phyloP scores from a whole-genome alignment of 2,888 invertebrate genomes.

The Andrena bicolor region DNA sequence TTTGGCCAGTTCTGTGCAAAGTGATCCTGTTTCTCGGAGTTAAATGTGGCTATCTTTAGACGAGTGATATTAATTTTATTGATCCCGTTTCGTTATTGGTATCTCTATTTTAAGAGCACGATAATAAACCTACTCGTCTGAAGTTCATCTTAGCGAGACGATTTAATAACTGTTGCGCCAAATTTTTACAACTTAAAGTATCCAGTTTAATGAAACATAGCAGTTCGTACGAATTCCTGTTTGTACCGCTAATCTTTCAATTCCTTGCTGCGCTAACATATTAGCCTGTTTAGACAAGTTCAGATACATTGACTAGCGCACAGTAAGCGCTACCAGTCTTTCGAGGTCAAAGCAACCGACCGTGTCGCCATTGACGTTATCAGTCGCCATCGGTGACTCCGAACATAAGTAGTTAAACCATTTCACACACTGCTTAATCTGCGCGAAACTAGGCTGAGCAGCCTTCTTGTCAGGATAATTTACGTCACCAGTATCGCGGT shows the following conservation, averaged over 20 bases:
- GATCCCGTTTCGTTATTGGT: too few relatives aligned
- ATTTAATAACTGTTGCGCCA: background rate
- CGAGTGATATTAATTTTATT: too few relatives aligned
- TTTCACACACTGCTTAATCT: constrained; percentile 38
- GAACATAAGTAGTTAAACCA: constrained; percentile 25
- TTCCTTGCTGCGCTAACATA: too few relatives aligned
- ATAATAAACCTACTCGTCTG: too few relatives aligned
- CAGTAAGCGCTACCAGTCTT: constrained; percentile 19
- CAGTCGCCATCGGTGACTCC: constrained; percentile 16
- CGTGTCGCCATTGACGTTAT: constrained; percentile 26
- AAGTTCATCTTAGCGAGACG: background rate
- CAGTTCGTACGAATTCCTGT: background rate
- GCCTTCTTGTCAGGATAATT: constrained; percentile 29
- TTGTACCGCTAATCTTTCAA: constrained; percentile 1
- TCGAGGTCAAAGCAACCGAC: constrained; percentile 24
- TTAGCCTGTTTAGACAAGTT: background rate
- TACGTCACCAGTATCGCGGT: constrained; percentile 1
- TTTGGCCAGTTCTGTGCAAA: too few relatives aligned
- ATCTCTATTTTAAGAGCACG: too few relatives aligned
- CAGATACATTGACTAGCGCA: constrained; percentile 8
- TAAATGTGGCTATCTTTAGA: too few relatives aligned
- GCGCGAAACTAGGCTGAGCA: constrained; percentile 7
- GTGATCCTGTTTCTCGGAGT: too few relatives aligned
- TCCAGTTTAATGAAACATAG: background rate
- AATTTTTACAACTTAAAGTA: background rate